These are phyloP conservation scores for Mamestra configurata DNA, from an alignment of 1,140 invertebrate genomes.

Conservation along the genomic window DNA sequence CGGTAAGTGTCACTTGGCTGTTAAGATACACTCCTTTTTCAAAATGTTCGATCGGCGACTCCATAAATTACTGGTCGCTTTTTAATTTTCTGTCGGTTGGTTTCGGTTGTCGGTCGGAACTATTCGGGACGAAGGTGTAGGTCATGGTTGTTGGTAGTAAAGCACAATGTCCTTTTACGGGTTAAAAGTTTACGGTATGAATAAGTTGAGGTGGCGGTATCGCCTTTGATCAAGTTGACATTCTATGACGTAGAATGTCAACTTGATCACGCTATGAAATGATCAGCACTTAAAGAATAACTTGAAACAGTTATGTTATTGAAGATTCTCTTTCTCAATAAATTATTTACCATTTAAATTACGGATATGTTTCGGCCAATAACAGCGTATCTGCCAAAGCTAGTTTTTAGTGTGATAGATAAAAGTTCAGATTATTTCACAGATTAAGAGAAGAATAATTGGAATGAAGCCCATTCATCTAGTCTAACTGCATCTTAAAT, in stretches of 20 bases:
- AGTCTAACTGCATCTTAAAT: background rate
- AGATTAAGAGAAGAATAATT: background rate
- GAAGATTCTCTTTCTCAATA: background rate
- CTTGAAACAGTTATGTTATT: background rate
- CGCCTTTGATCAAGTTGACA: background rate
- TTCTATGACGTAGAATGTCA: background rate
- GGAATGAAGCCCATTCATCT: background rate
- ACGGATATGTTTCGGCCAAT: background rate
- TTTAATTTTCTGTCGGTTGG: background rate
- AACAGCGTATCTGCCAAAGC: no score
- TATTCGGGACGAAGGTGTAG: no score
- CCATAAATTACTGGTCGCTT: background rate
- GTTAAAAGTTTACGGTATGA: background rate
- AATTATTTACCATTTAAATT: background rate
- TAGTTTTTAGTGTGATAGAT: background rate
- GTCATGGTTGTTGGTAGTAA: slow-evolving; percentile 15
- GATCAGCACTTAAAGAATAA: background rate
- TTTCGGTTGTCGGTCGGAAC: background rate
- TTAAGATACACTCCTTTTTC: slow-evolving; percentile 19
- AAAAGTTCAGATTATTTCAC: background rate
- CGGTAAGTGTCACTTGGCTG: slow-evolving; percentile 19
- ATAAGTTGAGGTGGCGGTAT: background rate
- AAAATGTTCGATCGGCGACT: slow-evolving; percentile 18
- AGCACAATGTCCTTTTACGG: slow-evolving; percentile 3
- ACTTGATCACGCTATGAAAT: background rate